Evolutionary conservation across 64 coral and sea anemone genomes (phyloP).

Genomic region (Trachythela sp.): DNA sequence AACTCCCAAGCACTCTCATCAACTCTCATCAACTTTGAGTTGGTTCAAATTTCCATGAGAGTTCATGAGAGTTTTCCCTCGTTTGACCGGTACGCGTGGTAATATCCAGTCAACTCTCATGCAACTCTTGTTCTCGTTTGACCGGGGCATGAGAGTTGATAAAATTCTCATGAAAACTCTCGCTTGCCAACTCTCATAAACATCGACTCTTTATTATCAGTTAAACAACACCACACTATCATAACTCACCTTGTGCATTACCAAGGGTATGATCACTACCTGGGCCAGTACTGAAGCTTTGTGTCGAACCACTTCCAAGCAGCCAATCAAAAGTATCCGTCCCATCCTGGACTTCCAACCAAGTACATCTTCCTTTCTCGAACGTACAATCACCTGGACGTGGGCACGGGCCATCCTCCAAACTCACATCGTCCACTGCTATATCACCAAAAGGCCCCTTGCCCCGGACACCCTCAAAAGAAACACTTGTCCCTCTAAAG

Average conservation of each 20-base stretch:
- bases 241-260: slow-evolving; percentile 45
- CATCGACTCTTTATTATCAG: no score
- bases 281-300: slow-evolving; percentile 69
- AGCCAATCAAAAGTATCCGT: slow-evolving; percentile 84
- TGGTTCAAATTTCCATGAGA: no score
- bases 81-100: no score
- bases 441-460: slow-evolving; percentile 65
- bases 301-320: slow-evolving; percentile 62
- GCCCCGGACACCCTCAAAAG: slow-evolving; percentile 70
- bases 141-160: no score
- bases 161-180: no score
- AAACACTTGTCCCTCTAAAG: slow-evolving; percentile 6
- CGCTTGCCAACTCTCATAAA: no score
- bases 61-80: no score
- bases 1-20: no score
- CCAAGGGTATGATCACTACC: slow-evolving; percentile 73
- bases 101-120: no score
- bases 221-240: background rate
- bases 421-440: slow-evolving; percentile 83
- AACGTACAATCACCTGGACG: slow-evolving; percentile 82
- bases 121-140: no score
- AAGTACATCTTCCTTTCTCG: slow-evolving; percentile 69
- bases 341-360: slow-evolving; percentile 49
- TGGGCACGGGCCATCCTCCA: slow-evolving; percentile 63
- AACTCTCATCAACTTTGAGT: no score